A percentile compares a stretch with the other conserved stretches of the same genome.
Evolutionary conservation across 2,113 vertebrate species (phyloP).

Genomic region (Arenaria interpres): DNA sequence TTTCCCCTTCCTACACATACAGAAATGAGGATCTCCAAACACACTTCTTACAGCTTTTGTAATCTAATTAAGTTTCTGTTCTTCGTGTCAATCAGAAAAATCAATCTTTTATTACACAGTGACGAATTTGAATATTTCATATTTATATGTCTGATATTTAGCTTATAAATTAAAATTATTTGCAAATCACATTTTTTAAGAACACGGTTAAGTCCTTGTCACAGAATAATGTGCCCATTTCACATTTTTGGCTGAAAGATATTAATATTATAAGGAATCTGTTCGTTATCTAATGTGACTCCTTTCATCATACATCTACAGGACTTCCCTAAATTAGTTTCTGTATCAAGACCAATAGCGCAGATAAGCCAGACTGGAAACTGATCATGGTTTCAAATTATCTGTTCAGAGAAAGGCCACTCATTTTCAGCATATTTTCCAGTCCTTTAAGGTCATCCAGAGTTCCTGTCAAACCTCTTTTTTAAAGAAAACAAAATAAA

Average conservation of each 20-base stretch:
- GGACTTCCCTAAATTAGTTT: background rate
- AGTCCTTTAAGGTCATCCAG: background rate
- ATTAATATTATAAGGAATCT: background rate
- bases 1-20: background rate
- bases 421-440: background rate
- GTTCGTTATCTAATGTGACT: background rate
- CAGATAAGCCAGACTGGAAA: background rate
- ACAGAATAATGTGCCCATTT: background rate
- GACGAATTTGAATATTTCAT: background rate
- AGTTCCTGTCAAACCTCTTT: background rate
- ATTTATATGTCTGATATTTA: background rate
- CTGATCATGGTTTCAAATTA: background rate
- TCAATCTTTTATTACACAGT: background rate
- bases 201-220: background rate
- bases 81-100: background rate
- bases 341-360: background rate
- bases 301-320: background rate
- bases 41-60: background rate
- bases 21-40: background rate
- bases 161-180: background rate
- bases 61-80: background rate
- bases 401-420: background rate
- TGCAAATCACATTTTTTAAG: background rate
- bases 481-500: background rate
- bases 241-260: background rate